Base-by-base conservation (phyloP, 2,797 vertebrate genomes). In the Rhinogobio ventralis region DNA sequence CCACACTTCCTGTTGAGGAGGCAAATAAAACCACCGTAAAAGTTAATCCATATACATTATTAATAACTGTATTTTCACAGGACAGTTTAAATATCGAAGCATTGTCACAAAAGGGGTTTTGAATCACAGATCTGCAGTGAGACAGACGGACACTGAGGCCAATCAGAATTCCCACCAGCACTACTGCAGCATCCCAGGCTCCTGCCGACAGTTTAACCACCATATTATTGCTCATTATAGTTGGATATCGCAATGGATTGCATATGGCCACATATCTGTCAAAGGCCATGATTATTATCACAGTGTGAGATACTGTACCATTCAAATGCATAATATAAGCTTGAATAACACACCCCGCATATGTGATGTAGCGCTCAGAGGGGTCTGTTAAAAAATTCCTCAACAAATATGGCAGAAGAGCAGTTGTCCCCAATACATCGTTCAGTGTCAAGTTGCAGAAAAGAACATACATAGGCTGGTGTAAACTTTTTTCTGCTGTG, bases 191-290 rank as follows among this genome's bases (percentile, higher is more conserved):
- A 0, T 67, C 17, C 14, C 95, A 75, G 0, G 94, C 93, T 0
- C 51, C 45, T 1, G 66, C 30, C 0, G 94, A 94, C 4, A 95
- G 87, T 5, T 85, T 94, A 10, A 64, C 79, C 0, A 96, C 95
- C 20, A 88, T 92, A 0, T 86, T 84, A 17, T 88, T 93, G 0
- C 91, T 96, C 28, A 97, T 88, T 39, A 95, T 90, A 15, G 90
- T 33, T 0, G 89, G 6, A 55, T 97, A 96, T 9, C 91, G 83
- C 86, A 97, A 89, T 0, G 96, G 96, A 33, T 94, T 88, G 0
- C 96, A 97, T 79, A 97, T 93, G 11, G 96, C 96, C 45, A 97
- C 87, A 1, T 96, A 97, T 0, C 94, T 90, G 86, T 97, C 96
- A 0, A 96, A 94, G 0, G 95, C 95, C 96, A 96, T 96, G 9